A percentile compares a stretch with the other conserved stretches of the same genome.
Evolutionary conservation across 2,797 vertebrate genomes (phyloP).

Genomic region (Hozukius guyotensis): DNA sequence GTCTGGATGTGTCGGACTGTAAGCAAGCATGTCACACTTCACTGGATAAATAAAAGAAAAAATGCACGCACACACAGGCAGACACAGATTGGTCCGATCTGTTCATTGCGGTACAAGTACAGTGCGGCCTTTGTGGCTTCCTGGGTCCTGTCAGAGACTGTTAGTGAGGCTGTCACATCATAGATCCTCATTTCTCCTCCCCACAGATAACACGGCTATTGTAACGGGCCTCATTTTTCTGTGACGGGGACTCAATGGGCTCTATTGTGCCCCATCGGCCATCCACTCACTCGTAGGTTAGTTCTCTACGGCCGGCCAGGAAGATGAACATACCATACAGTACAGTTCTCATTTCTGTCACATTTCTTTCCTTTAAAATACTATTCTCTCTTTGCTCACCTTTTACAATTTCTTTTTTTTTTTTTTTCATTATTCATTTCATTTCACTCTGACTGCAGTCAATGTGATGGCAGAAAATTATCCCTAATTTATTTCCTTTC

Average conservation of each 20-base stretch:
- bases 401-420: background rate
- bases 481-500: conserved; percentile 8
- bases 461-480: conserved; percentile 5
- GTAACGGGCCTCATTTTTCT: conserved; percentile 57
- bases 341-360: background rate
- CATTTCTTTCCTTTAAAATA: conserved; percentile 1
- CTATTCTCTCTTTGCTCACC: background rate
- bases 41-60: conserved; percentile 24
- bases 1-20: conserved; percentile 18
- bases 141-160: conserved; percentile 67
- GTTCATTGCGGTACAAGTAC: conserved; percentile 36
- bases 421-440: background rate
- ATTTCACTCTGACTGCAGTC: background rate
- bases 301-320: conserved; percentile 22
- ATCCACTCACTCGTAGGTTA: conserved; percentile 34
- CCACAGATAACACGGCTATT: conserved; percentile 67
- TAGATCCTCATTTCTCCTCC: conserved; percentile 45
- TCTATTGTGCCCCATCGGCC: conserved; percentile 56
- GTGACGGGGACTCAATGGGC: conserved; percentile 54
- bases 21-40: conserved; percentile 4
- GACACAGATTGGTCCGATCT: conserved; percentile 34
- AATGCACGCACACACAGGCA: conserved; percentile 6
- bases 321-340: conserved; percentile 27
- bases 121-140: conserved; percentile 63
- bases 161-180: conserved; percentile 71